Evolutionary conservation across 2,113 vertebrate species (phyloP).

Genomic region (Amblyornis subalaris): DNA sequence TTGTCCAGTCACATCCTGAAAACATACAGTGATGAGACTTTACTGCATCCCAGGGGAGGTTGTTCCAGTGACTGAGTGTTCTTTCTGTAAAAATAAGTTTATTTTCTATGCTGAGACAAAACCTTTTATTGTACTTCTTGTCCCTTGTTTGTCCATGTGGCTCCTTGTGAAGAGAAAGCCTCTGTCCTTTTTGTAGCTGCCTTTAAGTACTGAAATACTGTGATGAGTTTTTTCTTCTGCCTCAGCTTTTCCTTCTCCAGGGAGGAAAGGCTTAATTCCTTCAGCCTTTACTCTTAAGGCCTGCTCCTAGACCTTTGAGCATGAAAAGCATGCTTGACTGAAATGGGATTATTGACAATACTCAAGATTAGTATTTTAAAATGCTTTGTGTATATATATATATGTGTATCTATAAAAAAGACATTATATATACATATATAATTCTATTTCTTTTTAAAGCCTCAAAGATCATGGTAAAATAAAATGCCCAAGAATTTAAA

Average conservation of each 20-base stretch:
- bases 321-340: not conserved
- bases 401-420: too few relatives aligned
- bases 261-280: not conserved
- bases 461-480: not conserved
- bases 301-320: not conserved
- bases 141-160: not conserved
- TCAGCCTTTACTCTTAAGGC: not conserved
- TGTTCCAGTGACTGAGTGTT: not conserved
- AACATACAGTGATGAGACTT: not conserved
- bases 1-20: not conserved
- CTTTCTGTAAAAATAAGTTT: not conserved
- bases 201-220: not conserved
- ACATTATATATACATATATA: not conserved
- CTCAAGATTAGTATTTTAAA: not conserved
- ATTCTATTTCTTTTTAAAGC: not conserved
- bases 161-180: not conserved
- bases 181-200: not conserved
- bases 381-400: not conserved
- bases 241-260: not conserved
- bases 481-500: not conserved
- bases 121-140: not conserved
- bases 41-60: fast-evolving
- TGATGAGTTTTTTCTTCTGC: not conserved
- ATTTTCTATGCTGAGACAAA: not conserved
- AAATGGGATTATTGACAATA: not conserved